Base-by-base conservation (phyloP, 2,888 invertebrate species). In the Noctua pronuba region DNA sequence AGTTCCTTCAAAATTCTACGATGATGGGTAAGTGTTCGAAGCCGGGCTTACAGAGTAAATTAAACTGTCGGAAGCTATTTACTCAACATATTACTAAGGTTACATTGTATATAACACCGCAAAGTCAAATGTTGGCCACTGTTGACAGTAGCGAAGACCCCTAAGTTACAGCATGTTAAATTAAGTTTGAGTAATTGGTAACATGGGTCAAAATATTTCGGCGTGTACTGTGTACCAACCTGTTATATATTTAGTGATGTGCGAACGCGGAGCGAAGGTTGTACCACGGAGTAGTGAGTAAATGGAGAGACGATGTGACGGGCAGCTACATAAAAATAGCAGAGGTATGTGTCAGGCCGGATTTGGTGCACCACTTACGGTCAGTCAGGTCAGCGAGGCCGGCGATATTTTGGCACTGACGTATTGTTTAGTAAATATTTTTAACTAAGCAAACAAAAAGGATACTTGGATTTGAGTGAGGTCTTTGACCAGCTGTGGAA, bases 181-280 rank as follows among this genome's bases (percentile, higher is more conserved):
- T 86, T 84, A 82, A 84, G 79, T 88, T 86, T 81, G 88, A 88
- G 80, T 84, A 88, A 88, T 88, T 88, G 87, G 79, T 88, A 85
- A 88, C 88, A 88, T 76, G 89, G 88, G 89, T 89, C 88, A 88
- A 80, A 86, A 84, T 84, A 74, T 79, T 82, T 71, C 69, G 75
- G 76, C 65, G 46, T 75, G 64, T 70, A 70, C 76, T 44, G 58
- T 52, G 62, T 49, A 70, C 71, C 52, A 60, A 80, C 80, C 71
- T 88, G 86, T 76, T 86, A 83, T 82, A 68, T 83, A 81, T 75
- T 79, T 86, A 75, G 76, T 77, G 67, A 68, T 49, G 69, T 84
- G n/a, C n/a, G n/a, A 68, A 87, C 68, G 35, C 70, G 11, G 46
- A 71, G 52, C 55, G 70, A 81, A 81, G 73, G 72, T 66, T 68